Conservation (phyloP, 1,140 invertebrate genomes). For the Drosophila ficusphila region DNA sequence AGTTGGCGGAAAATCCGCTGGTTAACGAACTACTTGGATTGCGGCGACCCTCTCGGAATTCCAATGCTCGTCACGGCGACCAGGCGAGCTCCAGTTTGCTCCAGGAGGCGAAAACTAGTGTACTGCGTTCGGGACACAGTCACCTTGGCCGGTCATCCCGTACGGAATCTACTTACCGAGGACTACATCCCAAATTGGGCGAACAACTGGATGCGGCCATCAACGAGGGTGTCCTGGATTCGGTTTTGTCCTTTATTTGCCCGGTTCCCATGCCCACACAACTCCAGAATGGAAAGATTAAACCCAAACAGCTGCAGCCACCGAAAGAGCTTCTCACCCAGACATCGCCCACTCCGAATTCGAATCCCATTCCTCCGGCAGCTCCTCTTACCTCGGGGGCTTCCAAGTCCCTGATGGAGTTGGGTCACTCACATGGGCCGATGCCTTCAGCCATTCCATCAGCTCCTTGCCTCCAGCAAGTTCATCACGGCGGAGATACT, state of each 20-base stretch:
- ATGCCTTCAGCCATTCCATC: conserved; percentile 7
- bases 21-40: conserved; percentile 64
- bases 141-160: conserved; percentile 28
- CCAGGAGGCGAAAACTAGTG: conserved; percentile 15
- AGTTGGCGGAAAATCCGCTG: conserved; percentile 63
- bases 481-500: not conserved
- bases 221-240: conserved; percentile 91
- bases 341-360: conserved; percentile 7
- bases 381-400: not conserved
- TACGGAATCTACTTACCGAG: conserved; percentile 36
- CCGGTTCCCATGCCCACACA: conserved; percentile 58
- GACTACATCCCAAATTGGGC: conserved; percentile 70
- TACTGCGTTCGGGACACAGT: conserved; percentile 30
- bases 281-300: conserved; percentile 6
- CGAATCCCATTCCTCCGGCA: not conserved
- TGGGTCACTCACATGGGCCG: conserved; percentile 11
- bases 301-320: conserved; percentile 35
- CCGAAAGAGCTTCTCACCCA: conserved; percentile 18
- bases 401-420: conserved; percentile 31
- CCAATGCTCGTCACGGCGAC: conserved; percentile 16
- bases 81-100: conserved; percentile 30
- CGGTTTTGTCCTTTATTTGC: conserved; percentile 89
- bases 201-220: conserved; percentile 86
- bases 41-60: conserved; percentile 17
- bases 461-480: conserved; percentile 18